Conservation (phyloP, 2,797 vertebrate genomes). For the Myripristis jacobus region DNA sequence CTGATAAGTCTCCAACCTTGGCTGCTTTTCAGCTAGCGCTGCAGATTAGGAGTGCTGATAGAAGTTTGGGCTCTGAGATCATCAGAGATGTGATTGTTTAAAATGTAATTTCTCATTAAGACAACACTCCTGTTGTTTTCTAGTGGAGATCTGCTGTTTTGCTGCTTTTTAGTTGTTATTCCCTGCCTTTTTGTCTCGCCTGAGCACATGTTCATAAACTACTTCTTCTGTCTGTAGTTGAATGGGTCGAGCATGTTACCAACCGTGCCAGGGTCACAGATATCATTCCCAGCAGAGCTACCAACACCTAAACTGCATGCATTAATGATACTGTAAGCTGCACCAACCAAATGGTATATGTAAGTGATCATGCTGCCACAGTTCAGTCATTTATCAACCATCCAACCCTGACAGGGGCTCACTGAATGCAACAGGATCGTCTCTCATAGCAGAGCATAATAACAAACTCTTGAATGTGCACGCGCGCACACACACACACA, state of each 20-base stretch:
- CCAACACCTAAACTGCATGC: background rate
- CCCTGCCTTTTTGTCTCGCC: background rate
- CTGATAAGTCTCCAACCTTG: constrained; percentile 38
- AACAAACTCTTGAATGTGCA: constrained; percentile 17
- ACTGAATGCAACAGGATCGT: constrained; percentile 26
- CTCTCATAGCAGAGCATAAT: constrained; percentile 27
- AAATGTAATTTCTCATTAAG: constrained; percentile 40
- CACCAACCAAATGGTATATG: background rate
- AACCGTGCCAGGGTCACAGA: background rate
- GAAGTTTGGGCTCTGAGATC: constrained; percentile 39
- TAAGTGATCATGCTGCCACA: background rate
- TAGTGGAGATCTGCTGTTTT: constrained; percentile 14
- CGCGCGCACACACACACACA: constrained; percentile 23
- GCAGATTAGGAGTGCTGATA: constrained; percentile 49
- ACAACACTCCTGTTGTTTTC: constrained; percentile 18
- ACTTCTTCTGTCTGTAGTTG: no score
- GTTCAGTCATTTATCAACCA: constrained; percentile 5
- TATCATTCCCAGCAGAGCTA: background rate
- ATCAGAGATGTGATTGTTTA: constrained; percentile 42
- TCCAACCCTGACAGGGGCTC: background rate
- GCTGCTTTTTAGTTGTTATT: background rate
- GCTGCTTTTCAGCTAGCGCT: constrained; percentile 28
- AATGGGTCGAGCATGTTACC: no score
- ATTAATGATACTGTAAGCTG: background rate
- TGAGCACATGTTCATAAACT: background rate